Conservation (phyloP, 2,113 vertebrate species). For the Brachyhypopomus occidentalis region DNA sequence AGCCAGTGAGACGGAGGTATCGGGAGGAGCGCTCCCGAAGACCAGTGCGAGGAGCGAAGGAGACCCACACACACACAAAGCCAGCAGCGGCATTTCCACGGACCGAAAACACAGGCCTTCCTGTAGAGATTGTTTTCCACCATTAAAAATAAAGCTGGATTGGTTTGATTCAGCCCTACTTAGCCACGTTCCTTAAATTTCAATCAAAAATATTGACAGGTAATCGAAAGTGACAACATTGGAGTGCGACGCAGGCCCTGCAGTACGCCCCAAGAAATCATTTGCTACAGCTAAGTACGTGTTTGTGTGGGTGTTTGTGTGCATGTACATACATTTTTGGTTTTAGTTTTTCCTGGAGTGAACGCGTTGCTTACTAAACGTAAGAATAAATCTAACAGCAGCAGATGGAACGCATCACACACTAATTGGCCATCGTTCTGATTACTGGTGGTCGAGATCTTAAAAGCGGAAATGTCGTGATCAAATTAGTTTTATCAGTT, state of each 20-base stretch:
- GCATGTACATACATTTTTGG: slow-evolving; percentile 76
- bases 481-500: slow-evolving; percentile 39
- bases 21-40: slow-evolving; percentile 49
- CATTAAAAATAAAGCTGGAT: slow-evolving; percentile 54
- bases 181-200: slow-evolving; percentile 60
- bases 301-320: slow-evolving; percentile 75
- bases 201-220: slow-evolving; percentile 72
- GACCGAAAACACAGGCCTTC: slow-evolving; percentile 59
- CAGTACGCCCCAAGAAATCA: slow-evolving; percentile 67
- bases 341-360: slow-evolving; percentile 59
- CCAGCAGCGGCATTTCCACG: slow-evolving; percentile 54
- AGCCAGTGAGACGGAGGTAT: slow-evolving; percentile 64
- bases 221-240: slow-evolving; percentile 76
- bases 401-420: slow-evolving; percentile 50
- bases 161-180: slow-evolving; percentile 55
- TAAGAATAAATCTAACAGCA: slow-evolving; percentile 54
- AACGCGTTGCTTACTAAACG: slow-evolving; percentile 74
- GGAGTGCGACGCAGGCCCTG: slow-evolving; percentile 69
- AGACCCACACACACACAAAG: slow-evolving; percentile 41
- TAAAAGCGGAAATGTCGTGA: slow-evolving; percentile 45
- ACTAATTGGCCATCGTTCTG: slow-evolving; percentile 36
- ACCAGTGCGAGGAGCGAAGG: slow-evolving; percentile 17
- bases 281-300: slow-evolving; percentile 64
- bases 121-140: slow-evolving; percentile 57
- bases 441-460: slow-evolving; percentile 36